Evolutionary conservation across 1,140 invertebrate species (phyloP).

Genomic region (Manduca sexta): DNA sequence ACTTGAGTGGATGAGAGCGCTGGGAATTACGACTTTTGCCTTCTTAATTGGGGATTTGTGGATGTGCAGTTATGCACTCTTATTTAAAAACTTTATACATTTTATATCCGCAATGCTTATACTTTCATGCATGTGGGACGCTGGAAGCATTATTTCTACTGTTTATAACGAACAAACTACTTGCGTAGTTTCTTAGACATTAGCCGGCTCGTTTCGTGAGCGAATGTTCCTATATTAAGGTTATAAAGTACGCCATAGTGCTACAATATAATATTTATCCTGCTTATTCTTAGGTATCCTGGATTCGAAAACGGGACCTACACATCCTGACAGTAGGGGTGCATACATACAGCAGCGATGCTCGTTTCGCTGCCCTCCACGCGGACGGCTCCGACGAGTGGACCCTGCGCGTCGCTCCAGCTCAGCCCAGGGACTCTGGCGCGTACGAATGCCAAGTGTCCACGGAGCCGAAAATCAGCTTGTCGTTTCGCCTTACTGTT

Average conservation of each 20-base stretch:
- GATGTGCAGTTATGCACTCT: too few relatives aligned
- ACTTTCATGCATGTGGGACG: too few relatives aligned
- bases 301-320: conserved; percentile 83
- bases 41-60: conserved; percentile 3
- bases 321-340: conserved; percentile 84
- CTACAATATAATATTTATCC: too few relatives aligned
- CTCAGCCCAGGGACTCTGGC: conserved; percentile 83
- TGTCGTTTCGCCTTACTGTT: conserved; percentile 85
- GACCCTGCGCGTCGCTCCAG: conserved; percentile 87
- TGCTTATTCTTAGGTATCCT: conserved; percentile 76
- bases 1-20: neutral
- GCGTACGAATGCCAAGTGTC: conserved; percentile 92
- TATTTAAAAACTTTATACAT: too few relatives aligned
- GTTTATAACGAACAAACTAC: neutral
- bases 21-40: conserved; percentile 16
- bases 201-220: too few relatives aligned
- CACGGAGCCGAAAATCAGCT: conserved; percentile 89
- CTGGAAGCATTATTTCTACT: neutral
- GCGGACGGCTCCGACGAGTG: conserved; percentile 90
- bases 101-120: too few relatives aligned
- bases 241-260: too few relatives aligned
- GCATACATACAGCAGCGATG: conserved; percentile 84
- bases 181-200: too few relatives aligned
- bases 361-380: conserved; percentile 85
- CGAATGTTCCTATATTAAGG: too few relatives aligned